A percentile compares a stretch with the other conserved stretches of the same genome.
Evolutionary conservation across 2,113 vertebrate genomes (phyloP).

Genomic region (Herpetotheres cachinnans): DNA sequence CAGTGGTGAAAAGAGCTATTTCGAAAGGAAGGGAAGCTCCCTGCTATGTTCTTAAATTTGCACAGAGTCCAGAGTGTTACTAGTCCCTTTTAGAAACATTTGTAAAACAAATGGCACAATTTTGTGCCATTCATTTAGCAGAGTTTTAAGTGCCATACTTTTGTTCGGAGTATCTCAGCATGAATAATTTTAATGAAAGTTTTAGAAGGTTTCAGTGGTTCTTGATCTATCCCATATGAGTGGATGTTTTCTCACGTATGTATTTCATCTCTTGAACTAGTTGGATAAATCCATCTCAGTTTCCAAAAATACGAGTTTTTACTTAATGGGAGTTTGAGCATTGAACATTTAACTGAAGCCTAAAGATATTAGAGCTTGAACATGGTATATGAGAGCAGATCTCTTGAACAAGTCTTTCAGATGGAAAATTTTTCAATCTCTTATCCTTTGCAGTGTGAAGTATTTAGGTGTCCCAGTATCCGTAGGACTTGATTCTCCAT

Average conservation of each 20-base stretch:
- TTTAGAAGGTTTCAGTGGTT: background rate
- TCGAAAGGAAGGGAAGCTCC: background rate
- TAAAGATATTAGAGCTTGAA: background rate
- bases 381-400: background rate
- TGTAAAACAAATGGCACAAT: background rate
- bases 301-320: background rate
- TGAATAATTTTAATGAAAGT: background rate
- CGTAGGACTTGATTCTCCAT: background rate
- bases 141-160: background rate
- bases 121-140: background rate
- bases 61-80: background rate
- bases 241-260: background rate
- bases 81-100: background rate
- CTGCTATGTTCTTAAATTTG: background rate
- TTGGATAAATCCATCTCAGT: background rate
- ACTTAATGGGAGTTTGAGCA: background rate
- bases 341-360: background rate
- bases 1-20: background rate
- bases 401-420: background rate
- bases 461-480: background rate
- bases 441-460: background rate
- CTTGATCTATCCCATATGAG: background rate
- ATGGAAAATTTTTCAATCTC: background rate
- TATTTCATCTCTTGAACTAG: background rate
- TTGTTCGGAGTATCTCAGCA: background rate